Base-by-base conservation (phyloP, 2,888 invertebrate species). In the Leptinotarsa tumamoca region DNA sequence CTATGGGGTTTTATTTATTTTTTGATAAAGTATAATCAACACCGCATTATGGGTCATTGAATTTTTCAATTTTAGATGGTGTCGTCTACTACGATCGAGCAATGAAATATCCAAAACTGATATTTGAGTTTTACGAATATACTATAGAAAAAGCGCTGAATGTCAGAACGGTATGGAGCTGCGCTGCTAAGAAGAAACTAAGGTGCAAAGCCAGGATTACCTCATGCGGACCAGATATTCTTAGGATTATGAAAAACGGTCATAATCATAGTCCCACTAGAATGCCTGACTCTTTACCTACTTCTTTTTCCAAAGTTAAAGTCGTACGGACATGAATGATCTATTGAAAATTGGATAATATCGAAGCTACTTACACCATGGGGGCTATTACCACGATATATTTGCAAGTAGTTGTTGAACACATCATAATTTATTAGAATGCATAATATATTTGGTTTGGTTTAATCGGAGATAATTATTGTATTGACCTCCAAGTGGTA, bases 81-180 rank as follows among this genome's bases (percentile, higher is more conserved):
- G 51, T 74, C 14, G 74, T 79, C 58, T 79, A 75, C 74, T 75
- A 75, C 67, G 79, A 79, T 18, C 69, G 73, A 71, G 83, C 80
- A 17, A 74, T 78, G 50, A 85, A 85, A 63, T 80, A 85, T 73
- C 85, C 85, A 0, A 83, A 79, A 43, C 54, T 85, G 56, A 76
- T 83, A 15, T 73, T 85, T 23, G 81, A 82, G 73, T 75, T 78
- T 15, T 80, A 80, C 71, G 80, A 82, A 52, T 85, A 79, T 21
- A 74, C 71, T 3, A 73, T 76, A 49, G 76, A 76, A 61, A 51
- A 66, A 63, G 52, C 49, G 0, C 21, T 10, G 33, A 58, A 52
- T n/a, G 52, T 63, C n/a, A 74, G 52, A 54, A 76, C 76, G 3
- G 27, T 61, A 10, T 76, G 76, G 76, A 51, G 71, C 54, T 76